Percentiles rank a stretch among this genome's conserved stretches.
Conservation (phyloP, 2,888 invertebrate genomes). For the Pecten maximus region DNA sequence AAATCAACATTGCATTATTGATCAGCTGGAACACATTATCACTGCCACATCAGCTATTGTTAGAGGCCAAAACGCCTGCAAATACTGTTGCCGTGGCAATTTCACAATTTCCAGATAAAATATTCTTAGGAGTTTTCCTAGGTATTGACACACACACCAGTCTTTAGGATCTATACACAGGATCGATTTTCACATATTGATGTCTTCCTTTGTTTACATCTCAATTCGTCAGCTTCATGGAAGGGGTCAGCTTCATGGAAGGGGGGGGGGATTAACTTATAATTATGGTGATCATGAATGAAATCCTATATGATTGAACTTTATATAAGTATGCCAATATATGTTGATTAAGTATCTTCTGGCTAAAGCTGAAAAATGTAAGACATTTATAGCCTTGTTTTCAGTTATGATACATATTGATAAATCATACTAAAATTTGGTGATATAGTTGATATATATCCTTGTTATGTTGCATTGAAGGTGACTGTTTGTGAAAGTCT, state of each 20-base stretch:
- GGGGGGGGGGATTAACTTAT: not conserved
- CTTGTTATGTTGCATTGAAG: no score
- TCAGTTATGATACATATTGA: no score
- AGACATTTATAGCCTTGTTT: no score
- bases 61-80: slow-evolving; percentile 6
- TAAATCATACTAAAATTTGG: no score
- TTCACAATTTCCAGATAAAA: not conserved
- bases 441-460: no score
- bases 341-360: no score
- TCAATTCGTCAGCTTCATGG: not conserved
- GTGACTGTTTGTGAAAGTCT: no score
- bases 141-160: not conserved
- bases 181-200: not conserved
- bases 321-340: no score
- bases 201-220: slow-evolving; percentile 16
- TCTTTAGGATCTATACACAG: not conserved
- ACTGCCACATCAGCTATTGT: slow-evolving; percentile 12
- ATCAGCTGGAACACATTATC: not conserved
- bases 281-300: not conserved
- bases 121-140: not conserved
- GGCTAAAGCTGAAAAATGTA: no score
- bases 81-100: slow-evolving; percentile 24
- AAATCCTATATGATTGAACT: not conserved
- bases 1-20: slow-evolving; percentile 32
- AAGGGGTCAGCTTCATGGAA: no score